Evolutionary conservation across 2,113 vertebrate genomes (phyloP).

Genomic region (Piaya cayana): DNA sequence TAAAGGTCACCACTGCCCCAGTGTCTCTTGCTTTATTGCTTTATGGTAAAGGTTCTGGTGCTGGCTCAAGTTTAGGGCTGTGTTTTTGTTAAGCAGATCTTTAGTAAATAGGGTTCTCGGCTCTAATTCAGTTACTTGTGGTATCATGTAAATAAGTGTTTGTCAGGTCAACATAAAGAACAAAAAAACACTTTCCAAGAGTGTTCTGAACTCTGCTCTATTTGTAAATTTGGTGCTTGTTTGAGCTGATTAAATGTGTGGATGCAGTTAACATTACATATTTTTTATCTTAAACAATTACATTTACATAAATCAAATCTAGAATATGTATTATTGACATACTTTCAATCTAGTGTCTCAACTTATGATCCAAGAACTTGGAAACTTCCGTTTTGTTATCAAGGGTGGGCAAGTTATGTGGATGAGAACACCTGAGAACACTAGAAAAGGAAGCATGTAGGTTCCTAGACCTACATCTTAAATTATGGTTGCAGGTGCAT

Average conservation of each 20-base stretch:
- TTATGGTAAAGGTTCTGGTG: not conserved
- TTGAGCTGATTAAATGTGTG: not conserved
- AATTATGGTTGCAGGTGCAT: not conserved
- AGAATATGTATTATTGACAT: too few species aligned
- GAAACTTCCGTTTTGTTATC: not conserved
- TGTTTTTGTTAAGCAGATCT: not conserved
- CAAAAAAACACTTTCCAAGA: not conserved
- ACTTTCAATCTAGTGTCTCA: not conserved
- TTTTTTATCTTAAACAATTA: not conserved
- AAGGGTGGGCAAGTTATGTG: too few species aligned
- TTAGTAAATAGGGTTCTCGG: not conserved
- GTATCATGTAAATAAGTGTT: fast-evolving
- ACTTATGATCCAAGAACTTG: not conserved
- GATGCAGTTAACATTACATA: not conserved
- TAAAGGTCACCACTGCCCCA: fast-evolving
- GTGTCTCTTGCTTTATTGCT: not conserved
- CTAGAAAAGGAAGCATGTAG: not conserved
- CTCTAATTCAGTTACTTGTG: not conserved
- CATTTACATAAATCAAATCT: too few species aligned
- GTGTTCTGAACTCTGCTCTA: fast-evolving
- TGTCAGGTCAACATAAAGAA: not conserved
- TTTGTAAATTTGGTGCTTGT: not conserved
- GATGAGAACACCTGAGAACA: not conserved
- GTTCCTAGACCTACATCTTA: not conserved
- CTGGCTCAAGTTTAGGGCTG: not conserved